A percentile compares a stretch with the other conserved stretches of the same genome.
Conservation (phyloP, 2,113 vertebrate genomes). For the Ranitomeya imitator region DNA sequence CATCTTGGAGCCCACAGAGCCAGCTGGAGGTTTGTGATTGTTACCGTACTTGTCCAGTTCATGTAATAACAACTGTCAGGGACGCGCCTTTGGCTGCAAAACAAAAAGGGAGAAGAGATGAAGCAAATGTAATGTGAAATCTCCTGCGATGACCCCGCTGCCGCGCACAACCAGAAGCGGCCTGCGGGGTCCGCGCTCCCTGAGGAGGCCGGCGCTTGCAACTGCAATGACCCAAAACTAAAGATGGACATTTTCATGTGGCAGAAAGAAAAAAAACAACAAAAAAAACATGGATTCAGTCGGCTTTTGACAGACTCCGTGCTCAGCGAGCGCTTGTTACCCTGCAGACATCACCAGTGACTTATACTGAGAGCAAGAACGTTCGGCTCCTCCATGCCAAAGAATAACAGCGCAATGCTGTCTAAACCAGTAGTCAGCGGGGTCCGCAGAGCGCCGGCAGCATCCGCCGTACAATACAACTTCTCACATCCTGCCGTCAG, state of each 20-base stretch:
- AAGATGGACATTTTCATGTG: background rate
- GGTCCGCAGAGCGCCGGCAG: no score
- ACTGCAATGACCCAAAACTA: background rate
- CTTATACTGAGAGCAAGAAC: background rate
- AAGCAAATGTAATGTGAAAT: background rate
- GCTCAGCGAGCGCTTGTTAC: background rate
- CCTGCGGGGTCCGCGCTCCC: background rate
- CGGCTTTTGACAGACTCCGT: background rate
- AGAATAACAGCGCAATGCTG: no score
- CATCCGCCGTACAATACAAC: no score
- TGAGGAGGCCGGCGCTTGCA: background rate
- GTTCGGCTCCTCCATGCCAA: background rate
- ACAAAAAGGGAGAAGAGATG: conserved; percentile 47
- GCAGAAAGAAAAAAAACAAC: background rate
- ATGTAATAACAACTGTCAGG: conserved; percentile 79
- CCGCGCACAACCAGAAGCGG: background rate
- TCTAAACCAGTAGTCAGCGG: no score
- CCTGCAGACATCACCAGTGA: background rate
- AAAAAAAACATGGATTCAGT: background rate
- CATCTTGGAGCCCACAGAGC: conserved; percentile 88
- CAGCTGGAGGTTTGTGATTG: conserved; percentile 77
- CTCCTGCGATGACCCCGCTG: background rate
- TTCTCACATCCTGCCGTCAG: no score
- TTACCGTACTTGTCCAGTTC: conserved; percentile 78
- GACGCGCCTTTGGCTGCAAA: conserved; percentile 93